Conservation (phyloP, 1,140 invertebrate species). For the Cherax destructor region DNA sequence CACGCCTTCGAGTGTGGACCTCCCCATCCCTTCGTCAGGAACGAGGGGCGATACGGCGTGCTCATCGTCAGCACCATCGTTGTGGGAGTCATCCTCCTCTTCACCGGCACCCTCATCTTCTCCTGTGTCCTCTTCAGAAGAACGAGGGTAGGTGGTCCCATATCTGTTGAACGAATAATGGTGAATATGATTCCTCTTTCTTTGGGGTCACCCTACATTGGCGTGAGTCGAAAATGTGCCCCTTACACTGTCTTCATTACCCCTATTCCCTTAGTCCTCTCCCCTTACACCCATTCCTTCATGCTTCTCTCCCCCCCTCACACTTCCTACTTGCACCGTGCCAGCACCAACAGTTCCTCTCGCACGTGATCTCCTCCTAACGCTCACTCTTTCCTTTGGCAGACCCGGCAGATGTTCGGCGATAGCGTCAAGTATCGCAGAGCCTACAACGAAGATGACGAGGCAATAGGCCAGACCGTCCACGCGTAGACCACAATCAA, state of each 20-base stretch:
- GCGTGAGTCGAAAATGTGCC: background rate
- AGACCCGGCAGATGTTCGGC: constrained; percentile 31
- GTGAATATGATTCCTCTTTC: background rate
- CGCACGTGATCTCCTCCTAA: background rate
- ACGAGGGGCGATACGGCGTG: constrained; percentile 8
- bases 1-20: constrained; percentile 8
- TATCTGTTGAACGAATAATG: no score
- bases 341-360: background rate
- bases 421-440: constrained; percentile 44
- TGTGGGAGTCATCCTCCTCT: constrained; percentile 30
- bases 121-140: constrained; percentile 32
- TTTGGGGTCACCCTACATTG: background rate
- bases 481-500: background rate
- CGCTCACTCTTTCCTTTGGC: background rate
- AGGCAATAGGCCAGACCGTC: constrained; percentile 2
- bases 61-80: constrained; percentile 44
- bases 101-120: constrained; percentile 31
- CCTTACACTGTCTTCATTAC: no score
- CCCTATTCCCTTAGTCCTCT: no score
- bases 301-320: no score
- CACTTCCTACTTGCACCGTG: background rate
- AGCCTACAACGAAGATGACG: constrained; percentile 38
- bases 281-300: no score
- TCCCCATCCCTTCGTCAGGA: background rate
- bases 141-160: constrained; percentile 15